Percentiles rank a stretch among this genome's conserved stretches.
Conservation (phyloP, 1,140 invertebrate genomes). For the Nomia melanderi region DNA sequence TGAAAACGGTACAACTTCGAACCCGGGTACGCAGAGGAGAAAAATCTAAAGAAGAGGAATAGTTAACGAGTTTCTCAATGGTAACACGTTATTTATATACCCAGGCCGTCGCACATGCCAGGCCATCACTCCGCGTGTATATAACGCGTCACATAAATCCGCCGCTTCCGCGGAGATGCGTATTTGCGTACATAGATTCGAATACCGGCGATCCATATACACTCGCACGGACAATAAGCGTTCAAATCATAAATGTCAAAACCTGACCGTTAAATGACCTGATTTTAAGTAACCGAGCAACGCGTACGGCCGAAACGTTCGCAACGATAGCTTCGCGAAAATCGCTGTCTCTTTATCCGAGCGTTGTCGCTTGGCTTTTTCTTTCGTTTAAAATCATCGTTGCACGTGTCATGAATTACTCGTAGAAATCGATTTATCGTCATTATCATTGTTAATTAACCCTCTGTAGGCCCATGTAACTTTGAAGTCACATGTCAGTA, state of each 20-base stretch:
- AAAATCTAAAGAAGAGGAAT: too few relatives aligned
- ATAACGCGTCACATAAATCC: slow-evolving; percentile 18
- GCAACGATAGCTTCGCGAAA: neutral
- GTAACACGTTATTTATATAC: neutral
- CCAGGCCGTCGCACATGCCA: neutral
- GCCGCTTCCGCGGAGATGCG: neutral
- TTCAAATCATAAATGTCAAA: neutral
- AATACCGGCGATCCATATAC: slow-evolving; percentile 10
- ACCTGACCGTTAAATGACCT: neutral
- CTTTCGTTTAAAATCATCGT: too few relatives aligned
- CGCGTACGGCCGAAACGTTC: neutral
- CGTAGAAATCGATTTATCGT: too few relatives aligned
- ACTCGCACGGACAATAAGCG: neutral
- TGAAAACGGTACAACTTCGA: too few relatives aligned
- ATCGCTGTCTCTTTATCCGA: too few relatives aligned
- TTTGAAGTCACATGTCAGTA: too few relatives aligned
- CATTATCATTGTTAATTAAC: too few relatives aligned
- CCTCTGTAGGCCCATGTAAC: too few relatives aligned
- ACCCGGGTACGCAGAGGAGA: too few relatives aligned
- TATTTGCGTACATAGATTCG: neutral
- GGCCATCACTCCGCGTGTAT: neutral
- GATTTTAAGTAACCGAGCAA: neutral
- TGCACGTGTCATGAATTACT: too few relatives aligned
- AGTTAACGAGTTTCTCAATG: neutral
- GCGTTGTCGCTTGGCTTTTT: too few relatives aligned